Evolutionary conservation across 2,888 invertebrate species (phyloP).

Genomic region (Brachycybe producta): DNA sequence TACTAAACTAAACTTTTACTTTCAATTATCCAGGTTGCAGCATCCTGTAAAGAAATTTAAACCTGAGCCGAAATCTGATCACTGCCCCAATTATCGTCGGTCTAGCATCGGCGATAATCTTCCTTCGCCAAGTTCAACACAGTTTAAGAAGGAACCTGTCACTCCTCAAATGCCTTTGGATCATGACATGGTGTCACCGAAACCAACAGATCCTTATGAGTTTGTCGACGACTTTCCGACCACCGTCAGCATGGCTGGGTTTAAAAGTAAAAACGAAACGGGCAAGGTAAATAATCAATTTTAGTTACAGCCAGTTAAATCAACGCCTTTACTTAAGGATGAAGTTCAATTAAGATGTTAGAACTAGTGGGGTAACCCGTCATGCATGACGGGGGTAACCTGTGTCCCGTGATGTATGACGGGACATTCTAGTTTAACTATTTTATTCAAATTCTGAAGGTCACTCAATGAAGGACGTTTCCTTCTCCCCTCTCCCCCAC

Average conservation of each 20-base stretch:
- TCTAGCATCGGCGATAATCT: conserved; percentile 8
- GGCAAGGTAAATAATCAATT: no score
- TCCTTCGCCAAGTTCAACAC: conserved; percentile 7
- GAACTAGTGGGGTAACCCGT: background rate
- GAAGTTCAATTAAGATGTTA: background rate
- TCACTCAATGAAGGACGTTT: no score
- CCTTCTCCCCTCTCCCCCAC: no score
- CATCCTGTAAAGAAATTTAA: conserved; percentile 83
- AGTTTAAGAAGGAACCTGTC: conserved; percentile 18
- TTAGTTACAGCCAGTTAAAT: background rate
- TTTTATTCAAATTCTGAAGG: no score
- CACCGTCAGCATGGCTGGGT: conserved; percentile 36
- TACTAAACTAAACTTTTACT: conserved; percentile 7
- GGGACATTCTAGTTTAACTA: no score
- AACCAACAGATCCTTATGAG: conserved; percentile 49
- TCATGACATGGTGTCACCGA: conserved; percentile 17
- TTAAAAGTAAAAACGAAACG: conserved; percentile 31
- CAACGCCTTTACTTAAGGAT: background rate
- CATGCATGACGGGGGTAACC: background rate
- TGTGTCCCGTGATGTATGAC: no score
- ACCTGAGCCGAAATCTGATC: conserved; percentile 30
- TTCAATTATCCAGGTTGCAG: conserved; percentile 49
- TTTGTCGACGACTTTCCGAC: conserved; percentile 50
- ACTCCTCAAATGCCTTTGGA: conserved; percentile 18
- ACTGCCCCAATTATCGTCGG: conserved; percentile 18